Base-by-base conservation (phyloP, 2,888 invertebrate species). In the Cryptus armator region DNA sequence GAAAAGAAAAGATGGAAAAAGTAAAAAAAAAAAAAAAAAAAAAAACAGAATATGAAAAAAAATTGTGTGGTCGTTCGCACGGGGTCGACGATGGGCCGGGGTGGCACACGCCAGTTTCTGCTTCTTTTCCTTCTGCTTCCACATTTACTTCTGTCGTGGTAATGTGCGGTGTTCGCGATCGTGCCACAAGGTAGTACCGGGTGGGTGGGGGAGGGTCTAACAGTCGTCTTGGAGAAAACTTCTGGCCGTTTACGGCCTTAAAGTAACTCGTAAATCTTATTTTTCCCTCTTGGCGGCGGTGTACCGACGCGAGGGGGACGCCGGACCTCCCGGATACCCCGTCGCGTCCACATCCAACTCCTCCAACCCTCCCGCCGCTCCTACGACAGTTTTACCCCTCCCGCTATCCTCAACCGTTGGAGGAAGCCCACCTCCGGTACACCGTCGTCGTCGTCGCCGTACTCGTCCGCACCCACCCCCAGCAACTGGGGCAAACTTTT, bases 201-300 rank as follows among this genome's bases (percentile, higher is more conserved):
- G 24, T 24, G 76, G 86, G 88, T 86, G 86, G 85, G 84, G 86
- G 84, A 88, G 62, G 62, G 56, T 53, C 67, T 70, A 86, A 89
- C 89, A 90, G 90, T 91, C 90, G 89, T 91, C 91, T 90, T 89
- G 88, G 88, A 82, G 67, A 71, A 90, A 92, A 92, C 89, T 92
- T 92, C 89, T 88, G 87, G 87, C 89, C 90, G 91, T 90, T 92
- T 89, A 89, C 90, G 90, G 91, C 90, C 86, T 91, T 91, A 92
- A 91, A 90, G 90, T 91, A 91, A 91, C 91, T 91, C 91, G 92
- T 92, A 92, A 92, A 92, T 92, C 91, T 92, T 90, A 90, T 91
- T 91, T 91, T 91, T 91, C 89, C 77, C 87, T 85, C 83, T 86
- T 59, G 76, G 78, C 70, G 62, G 48, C 48, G 72, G 51, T 59